phyloP scores from a whole-genome alignment of 2,888 invertebrate species.

The Glaucopsyche alexis region DNA sequence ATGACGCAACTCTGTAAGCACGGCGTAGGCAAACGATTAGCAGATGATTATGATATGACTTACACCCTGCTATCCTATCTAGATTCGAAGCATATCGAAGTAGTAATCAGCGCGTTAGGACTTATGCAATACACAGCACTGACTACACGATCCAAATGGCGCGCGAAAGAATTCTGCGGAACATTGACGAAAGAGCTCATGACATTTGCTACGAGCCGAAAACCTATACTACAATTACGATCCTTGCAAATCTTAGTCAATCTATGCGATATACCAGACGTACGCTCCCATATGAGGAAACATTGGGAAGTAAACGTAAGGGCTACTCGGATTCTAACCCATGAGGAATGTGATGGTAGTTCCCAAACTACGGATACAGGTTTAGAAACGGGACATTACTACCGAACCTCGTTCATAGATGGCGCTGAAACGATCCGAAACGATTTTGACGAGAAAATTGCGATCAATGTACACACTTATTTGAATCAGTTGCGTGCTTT shows the following conservation, averaged over 20 bases:
- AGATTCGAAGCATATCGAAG: conserved; percentile 44
- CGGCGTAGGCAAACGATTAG: conserved; percentile 56
- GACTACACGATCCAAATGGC: conserved; percentile 67
- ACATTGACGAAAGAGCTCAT: conserved; percentile 55
- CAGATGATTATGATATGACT: conserved; percentile 61
- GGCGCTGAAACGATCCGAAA: conserved; percentile 58
- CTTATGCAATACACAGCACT: conserved; percentile 60
- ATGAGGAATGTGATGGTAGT: conserved; percentile 66
- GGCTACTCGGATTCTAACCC: conserved; percentile 50
- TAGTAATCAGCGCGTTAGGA: conserved; percentile 56
- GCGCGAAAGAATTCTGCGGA: conserved; percentile 56
- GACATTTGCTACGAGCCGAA: conserved; percentile 40
- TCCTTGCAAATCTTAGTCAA: conserved; percentile 65
- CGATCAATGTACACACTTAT: conserved; percentile 63
- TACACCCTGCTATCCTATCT: conserved; percentile 49
- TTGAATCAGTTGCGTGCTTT: conserved; percentile 47
- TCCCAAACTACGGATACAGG: conserved; percentile 55
- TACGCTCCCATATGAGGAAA: conserved; percentile 54
- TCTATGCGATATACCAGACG: conserved; percentile 66
- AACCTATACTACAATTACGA: conserved; percentile 57
- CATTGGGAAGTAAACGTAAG: conserved; percentile 52
- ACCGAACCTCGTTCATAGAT: conserved; percentile 64
- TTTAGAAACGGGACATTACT: conserved; percentile 60
- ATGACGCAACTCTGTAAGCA: conserved; percentile 67
- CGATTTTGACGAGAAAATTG: conserved; percentile 56